Conservation (phyloP, 2,888 invertebrate species). For the Papilio elwesi region DNA sequence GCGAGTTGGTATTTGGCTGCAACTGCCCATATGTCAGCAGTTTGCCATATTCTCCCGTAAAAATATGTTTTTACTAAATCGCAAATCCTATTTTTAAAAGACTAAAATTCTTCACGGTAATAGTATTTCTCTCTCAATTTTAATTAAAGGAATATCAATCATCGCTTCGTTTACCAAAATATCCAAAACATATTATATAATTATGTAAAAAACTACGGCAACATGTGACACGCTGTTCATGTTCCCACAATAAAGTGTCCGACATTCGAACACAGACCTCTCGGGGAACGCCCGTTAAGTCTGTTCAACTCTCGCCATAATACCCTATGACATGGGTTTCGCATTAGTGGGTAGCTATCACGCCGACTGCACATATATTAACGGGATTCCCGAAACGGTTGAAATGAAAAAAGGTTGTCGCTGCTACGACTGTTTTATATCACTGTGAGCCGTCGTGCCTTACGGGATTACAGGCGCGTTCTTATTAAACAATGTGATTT, state of each 20-base stretch:
- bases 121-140: too few species aligned
- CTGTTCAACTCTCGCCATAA: slow-evolving; percentile 34
- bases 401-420: slow-evolving; percentile 9
- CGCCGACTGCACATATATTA: slow-evolving; percentile 27
- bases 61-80: too few species aligned
- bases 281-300: slow-evolving; percentile 34
- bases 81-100: too few species aligned
- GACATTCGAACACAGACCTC: slow-evolving; percentile 33
- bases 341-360: slow-evolving; percentile 36
- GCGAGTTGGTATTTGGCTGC: too few species aligned
- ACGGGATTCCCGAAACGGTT: slow-evolving; percentile 1
- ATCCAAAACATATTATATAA: not conserved
- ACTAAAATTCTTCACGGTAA: too few species aligned
- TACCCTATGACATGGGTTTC: slow-evolving; percentile 39
- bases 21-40: too few species aligned
- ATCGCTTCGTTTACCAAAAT: not conserved
- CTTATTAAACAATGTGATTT: too few species aligned
- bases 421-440: not conserved
- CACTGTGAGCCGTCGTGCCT: not conserved
- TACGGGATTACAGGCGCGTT: not conserved
- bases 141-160: not conserved
- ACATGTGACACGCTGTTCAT: slow-evolving; percentile 13
- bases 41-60: too few species aligned
- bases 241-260: slow-evolving; percentile 35
- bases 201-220: not conserved